Evolutionary conservation across 2,113 vertebrate species (phyloP), one percentile per base, ranked within the genome.

Genomic region (Dendropsophus ebraccatus): DNA sequence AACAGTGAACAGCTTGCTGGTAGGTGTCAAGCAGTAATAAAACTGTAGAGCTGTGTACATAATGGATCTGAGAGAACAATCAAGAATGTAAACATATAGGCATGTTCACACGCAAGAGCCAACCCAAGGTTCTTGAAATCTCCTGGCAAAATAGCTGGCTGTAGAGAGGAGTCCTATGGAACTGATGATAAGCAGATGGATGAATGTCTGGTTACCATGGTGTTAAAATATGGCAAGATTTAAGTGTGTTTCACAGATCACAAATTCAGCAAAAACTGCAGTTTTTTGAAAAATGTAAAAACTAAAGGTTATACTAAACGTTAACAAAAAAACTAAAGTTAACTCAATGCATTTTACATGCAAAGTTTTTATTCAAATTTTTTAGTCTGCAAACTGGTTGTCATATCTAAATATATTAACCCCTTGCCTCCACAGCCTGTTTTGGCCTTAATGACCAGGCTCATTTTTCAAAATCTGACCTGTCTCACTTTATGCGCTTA

Each of bases 51-150:
- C 25, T 84, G 77, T 84, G 60, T 76, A 56, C 83, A 84, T 84
- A 76, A 84, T 84, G 83, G 58, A 67, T 85, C 67, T 78, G 67
- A 78, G 74, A 30, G 58, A 49, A 85, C 74, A 78, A 85, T 85
- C 45, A 50, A 54, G 11, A 69, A 85, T 78, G 74, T 85, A 30
- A 85, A 85, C 16, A n/a, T 78, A 78, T 50, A 78, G 58, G 28
- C 58, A 78, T 69, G 45, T 69, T 85, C 73, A 69, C 83, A 85
- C 83, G 83, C 60, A 77, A 32, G 74, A 78, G 25, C 47, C 56
- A 69, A 28, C 23, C 45, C 83, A 85, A 78, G 83, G 73, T 78
- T 85, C 69, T 65, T 25, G 41, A 28, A 58, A 21, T 69, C 45
- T 67, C 45, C 13, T 25, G 37, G 74, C 37, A 67, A 69, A 11